Conservation (phyloP, 2,888 invertebrate species). For the Hermodice carunculata region DNA sequence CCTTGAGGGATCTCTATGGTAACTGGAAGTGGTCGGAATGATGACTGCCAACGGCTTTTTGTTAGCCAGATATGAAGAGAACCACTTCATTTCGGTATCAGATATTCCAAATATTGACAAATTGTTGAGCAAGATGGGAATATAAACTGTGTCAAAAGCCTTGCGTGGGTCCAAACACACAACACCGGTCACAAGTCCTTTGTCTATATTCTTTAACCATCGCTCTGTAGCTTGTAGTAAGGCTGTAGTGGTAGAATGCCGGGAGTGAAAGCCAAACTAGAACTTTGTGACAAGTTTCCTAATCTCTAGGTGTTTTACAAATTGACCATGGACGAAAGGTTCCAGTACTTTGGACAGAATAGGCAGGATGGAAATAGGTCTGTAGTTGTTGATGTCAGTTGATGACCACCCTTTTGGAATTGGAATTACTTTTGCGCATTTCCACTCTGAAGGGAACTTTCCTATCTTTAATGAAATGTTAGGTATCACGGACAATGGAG, state of each 20-base stretch:
- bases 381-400: not conserved
- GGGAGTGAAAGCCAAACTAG: not conserved
- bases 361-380: not conserved
- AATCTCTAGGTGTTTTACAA: not conserved
- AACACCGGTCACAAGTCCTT: not conserved
- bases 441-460: no score
- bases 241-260: not conserved
- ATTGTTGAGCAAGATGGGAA: no score
- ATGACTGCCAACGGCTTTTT: not conserved
- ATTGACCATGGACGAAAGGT: not conserved
- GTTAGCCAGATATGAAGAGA: not conserved
- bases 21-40: no score
- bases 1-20: not conserved
- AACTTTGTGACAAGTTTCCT: not conserved
- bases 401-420: no score
- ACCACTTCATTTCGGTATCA: not conserved
- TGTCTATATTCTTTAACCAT: no score
- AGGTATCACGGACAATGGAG: no score
- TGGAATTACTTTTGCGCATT: no score
- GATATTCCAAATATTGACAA: not conserved
- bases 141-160: no score
- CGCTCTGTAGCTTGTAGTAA: not conserved
- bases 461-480: no score
- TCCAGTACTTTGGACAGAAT: not conserved
- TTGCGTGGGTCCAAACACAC: not conserved